Evolutionary conservation across 2,888 invertebrate species (phyloP).

Genomic region (Cryptocephalus primarius): DNA sequence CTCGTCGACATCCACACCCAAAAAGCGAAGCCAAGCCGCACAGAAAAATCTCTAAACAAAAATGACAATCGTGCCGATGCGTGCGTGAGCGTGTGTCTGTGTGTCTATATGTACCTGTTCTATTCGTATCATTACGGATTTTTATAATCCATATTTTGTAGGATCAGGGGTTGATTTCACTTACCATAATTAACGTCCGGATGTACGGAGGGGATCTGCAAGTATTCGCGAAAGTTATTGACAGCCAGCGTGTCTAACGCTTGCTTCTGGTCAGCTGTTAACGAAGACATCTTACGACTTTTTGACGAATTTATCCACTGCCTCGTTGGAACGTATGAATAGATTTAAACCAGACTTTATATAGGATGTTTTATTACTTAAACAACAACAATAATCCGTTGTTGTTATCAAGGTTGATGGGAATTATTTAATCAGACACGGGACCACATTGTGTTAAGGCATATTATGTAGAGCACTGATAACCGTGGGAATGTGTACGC

Average conservation of each 20-base stretch:
- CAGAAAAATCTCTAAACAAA: slow-evolving; percentile 8
- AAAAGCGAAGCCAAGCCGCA: slow-evolving; percentile 23
- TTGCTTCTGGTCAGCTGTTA: slow-evolving; percentile 29
- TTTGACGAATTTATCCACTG: slow-evolving; percentile 8
- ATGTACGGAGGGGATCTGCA: slow-evolving; percentile 79
- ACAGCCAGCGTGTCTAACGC: slow-evolving; percentile 28
- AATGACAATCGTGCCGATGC: slow-evolving; percentile 5
- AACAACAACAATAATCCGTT: not conserved
- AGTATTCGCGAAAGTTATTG: slow-evolving; percentile 72
- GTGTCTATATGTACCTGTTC: too few relatives aligned
- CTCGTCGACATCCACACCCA: slow-evolving; percentile 19
- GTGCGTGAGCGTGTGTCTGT: too few relatives aligned
- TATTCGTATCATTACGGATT: too few relatives aligned
- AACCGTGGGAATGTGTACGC: slow-evolving; percentile 1
- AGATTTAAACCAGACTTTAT: not conserved
- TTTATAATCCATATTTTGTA: too few relatives aligned
- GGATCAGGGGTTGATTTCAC: slow-evolving; percentile 18
- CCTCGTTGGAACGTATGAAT: too few relatives aligned
- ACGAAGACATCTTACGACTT: slow-evolving; percentile 28
- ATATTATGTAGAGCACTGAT: not conserved
- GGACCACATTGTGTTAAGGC: slow-evolving; percentile 5
- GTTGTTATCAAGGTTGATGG: slow-evolving; percentile 7
- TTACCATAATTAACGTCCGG: slow-evolving; percentile 79
- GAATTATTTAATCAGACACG: slow-evolving; percentile 10
- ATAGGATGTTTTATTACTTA: not conserved